phyloP scores from a whole-genome alignment of 2,113 vertebrate genomes.

The Xyliphius kryptos region DNA sequence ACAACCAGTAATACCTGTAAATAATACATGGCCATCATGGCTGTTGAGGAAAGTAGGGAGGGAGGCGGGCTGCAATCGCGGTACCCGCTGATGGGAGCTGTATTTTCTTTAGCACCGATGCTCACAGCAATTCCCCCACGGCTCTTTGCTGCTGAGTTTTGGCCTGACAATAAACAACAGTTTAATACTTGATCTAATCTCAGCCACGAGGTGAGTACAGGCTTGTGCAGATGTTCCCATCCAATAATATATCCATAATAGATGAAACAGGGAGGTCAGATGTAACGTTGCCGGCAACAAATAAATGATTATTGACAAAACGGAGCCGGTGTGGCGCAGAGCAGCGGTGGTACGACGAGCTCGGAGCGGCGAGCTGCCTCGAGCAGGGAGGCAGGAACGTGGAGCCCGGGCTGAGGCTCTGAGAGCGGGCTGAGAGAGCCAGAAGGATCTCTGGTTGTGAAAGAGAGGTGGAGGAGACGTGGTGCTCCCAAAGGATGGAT shows the following conservation, averaged over 20 bases:
- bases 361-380: slow-evolving; percentile 1
- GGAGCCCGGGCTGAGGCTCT: slow-evolving; percentile 25
- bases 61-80: slow-evolving; percentile 63
- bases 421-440: slow-evolving; percentile 45
- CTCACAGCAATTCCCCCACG: slow-evolving; percentile 73
- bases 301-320: slow-evolving; percentile 99
- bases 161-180: slow-evolving; percentile 98
- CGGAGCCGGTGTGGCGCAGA: slow-evolving; percentile 79
- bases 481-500: slow-evolving; percentile 37
- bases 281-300: slow-evolving; percentile 96
- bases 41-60: slow-evolving; percentile 24
- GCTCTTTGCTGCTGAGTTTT: slow-evolving; percentile 81
- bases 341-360: slow-evolving; percentile 58
- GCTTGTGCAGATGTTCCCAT: slow-evolving; percentile 98
- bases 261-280: slow-evolving; percentile 99
- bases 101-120: slow-evolving; percentile 60
- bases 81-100: slow-evolving; percentile 78
- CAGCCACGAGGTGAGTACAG: slow-evolving; percentile 90
- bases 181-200: slow-evolving; percentile 99
- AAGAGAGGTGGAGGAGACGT: slow-evolving; percentile 15
- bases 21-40: slow-evolving; percentile 82
- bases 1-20: slow-evolving; percentile 86
- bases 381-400: slow-evolving; percentile 5
- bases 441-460: slow-evolving; percentile 29
- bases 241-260: slow-evolving; percentile 99